Percentiles rank a stretch among this genome's conserved stretches.
Evolutionary conservation across 2,797 vertebrate genomes (phyloP).

Genomic region (Poecilia picta): DNA sequence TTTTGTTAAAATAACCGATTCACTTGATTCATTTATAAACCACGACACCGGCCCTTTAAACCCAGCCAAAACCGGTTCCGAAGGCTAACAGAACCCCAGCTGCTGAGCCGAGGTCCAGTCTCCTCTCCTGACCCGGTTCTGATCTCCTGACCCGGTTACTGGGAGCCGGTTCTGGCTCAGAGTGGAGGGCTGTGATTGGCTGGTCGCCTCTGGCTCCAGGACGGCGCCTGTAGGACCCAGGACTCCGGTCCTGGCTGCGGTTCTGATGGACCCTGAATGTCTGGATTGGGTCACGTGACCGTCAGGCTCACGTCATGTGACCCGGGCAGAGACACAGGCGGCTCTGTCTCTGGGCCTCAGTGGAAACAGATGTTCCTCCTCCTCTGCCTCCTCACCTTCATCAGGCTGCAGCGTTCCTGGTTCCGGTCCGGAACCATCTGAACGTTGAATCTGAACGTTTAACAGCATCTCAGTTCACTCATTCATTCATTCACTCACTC

Average conservation of each 20-base stretch:
- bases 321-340: constrained; percentile 4
- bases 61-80: background rate
- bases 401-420: background rate
- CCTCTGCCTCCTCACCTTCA: background rate
- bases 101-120: background rate
- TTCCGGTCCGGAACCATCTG: too few species aligned
- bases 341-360: constrained; percentile 15
- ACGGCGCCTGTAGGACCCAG: too few species aligned
- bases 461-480: background rate
- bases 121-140: background rate
- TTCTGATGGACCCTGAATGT: constrained; percentile 30
- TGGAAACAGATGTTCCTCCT: constrained; percentile 63
- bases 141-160: background rate
- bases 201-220: background rate
- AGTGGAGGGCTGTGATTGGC: constrained; percentile 1
- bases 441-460: too few species aligned
- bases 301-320: constrained; percentile 54
- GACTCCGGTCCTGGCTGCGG: background rate
- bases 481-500: too few species aligned
- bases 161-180: constrained; percentile 16
- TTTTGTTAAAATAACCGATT: too few species aligned
- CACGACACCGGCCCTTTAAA: too few species aligned
- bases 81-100: background rate
- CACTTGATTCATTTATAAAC: too few species aligned
- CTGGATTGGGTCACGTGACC: constrained; percentile 53